phyloP scores from a whole-genome alignment of 2,797 vertebrate species.

The Myiothlypis coronata region DNA sequence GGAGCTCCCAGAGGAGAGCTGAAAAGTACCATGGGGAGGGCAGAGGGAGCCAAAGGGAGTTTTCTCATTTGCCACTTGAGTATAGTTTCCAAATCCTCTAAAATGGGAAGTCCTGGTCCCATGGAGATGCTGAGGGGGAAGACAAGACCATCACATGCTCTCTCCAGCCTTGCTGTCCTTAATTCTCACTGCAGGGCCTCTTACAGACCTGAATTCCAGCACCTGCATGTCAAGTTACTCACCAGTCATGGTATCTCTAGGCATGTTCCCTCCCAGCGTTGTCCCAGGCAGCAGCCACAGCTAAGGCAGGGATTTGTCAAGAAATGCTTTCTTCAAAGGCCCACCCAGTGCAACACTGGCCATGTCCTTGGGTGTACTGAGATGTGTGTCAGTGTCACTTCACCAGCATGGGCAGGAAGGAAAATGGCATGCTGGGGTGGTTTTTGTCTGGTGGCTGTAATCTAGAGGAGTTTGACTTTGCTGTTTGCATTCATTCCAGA shows the following conservation, averaged over 20 bases:
- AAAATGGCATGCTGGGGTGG: background rate
- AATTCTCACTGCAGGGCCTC: background rate
- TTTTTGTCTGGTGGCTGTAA: background rate
- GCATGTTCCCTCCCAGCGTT: background rate
- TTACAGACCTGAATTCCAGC: background rate
- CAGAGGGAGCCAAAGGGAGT: background rate
- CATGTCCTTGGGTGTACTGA: rapidly evolving
- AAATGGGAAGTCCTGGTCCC: background rate
- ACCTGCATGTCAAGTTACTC: background rate
- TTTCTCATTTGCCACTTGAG: background rate
- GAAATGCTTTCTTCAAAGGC: background rate
- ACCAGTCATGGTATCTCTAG: rapidly evolving
- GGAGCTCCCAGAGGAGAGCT: background rate
- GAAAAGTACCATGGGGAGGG: background rate
- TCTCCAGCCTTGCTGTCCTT: background rate
- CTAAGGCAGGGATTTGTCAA: background rate
- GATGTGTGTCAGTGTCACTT: background rate
- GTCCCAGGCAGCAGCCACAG: background rate
- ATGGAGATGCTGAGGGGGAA: background rate
- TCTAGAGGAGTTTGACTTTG: background rate
- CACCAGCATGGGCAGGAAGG: background rate
- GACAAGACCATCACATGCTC: rapidly evolving
- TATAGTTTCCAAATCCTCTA: background rate
- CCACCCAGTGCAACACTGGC: background rate
- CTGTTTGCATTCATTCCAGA: background rate